phyloP scores from a whole-genome alignment of 2,797 vertebrate species.

The Syndactyla subalaris region DNA sequence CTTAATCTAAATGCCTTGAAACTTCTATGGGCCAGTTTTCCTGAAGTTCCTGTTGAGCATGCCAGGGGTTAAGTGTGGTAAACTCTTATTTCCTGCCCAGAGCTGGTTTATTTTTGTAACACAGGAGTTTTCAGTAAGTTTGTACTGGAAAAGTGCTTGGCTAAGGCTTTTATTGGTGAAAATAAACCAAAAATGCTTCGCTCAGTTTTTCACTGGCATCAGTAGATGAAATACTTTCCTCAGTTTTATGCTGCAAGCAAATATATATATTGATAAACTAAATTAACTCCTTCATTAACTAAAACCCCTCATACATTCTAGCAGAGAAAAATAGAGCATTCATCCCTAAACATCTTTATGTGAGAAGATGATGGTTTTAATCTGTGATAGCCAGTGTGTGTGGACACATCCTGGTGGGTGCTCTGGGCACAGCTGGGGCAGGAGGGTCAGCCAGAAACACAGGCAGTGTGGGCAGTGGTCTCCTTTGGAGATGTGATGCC shows the following conservation, averaged over 20 bases:
- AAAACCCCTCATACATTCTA: background rate
- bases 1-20: background rate
- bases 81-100: background rate
- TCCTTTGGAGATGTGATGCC: accelerated
- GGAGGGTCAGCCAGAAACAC: background rate
- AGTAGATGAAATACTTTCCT: constrained; percentile 14
- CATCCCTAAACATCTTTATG: background rate
- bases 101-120: constrained; percentile 32
- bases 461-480: background rate
- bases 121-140: constrained; percentile 10
- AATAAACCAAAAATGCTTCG: constrained; percentile 47
- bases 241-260: background rate
- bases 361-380: background rate
- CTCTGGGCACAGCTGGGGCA: background rate
- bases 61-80: background rate
- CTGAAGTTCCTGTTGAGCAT: background rate
- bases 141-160: constrained; percentile 49
- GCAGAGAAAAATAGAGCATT: background rate
- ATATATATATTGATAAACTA: background rate
- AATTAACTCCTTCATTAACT: constrained; percentile 6
- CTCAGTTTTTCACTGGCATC: constrained; percentile 43
- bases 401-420: background rate
- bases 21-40: background rate
- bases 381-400: background rate
- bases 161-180: constrained; percentile 44